These are phyloP conservation scores for Rhegmatorhina hoffmannsi DNA, from an alignment of 2,113 vertebrate genomes.

Conservation along the genomic window DNA sequence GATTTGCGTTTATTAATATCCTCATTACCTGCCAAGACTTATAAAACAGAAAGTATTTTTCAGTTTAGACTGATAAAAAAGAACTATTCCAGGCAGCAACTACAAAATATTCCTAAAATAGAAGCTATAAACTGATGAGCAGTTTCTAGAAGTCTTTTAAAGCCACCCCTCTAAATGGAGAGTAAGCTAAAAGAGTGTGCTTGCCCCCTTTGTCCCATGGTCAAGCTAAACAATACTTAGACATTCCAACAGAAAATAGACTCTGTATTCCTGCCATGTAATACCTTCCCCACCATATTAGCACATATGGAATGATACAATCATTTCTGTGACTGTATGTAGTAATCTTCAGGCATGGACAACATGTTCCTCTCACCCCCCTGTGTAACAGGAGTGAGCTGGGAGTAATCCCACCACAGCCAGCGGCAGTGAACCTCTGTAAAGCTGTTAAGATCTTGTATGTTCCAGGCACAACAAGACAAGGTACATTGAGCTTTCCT, in stretches of 20 bases:
- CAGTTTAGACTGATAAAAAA: background rate
- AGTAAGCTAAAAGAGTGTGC: background rate
- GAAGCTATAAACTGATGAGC: background rate
- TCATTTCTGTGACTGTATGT: background rate
- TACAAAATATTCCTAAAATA: background rate
- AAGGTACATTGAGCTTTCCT: background rate
- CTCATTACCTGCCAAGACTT: background rate
- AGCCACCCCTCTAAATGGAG: background rate
- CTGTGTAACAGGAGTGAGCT: background rate
- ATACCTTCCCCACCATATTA: background rate
- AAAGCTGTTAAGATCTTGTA: background rate
- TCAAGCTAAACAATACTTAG: background rate
- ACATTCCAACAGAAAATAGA: background rate
- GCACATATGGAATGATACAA: background rate
- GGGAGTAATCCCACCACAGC: background rate
- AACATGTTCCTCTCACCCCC: background rate
- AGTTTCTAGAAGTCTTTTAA: background rate
- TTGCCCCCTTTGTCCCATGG: background rate
- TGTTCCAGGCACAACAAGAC: background rate
- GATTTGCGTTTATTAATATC: background rate
- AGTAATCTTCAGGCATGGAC: background rate
- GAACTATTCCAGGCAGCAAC: background rate
- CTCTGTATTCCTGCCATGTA: background rate
- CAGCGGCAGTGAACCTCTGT: background rate
- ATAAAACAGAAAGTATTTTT: background rate